phyloP scores from a whole-genome alignment of 2,888 invertebrate species.

The Drosophila infuscata region DNA sequence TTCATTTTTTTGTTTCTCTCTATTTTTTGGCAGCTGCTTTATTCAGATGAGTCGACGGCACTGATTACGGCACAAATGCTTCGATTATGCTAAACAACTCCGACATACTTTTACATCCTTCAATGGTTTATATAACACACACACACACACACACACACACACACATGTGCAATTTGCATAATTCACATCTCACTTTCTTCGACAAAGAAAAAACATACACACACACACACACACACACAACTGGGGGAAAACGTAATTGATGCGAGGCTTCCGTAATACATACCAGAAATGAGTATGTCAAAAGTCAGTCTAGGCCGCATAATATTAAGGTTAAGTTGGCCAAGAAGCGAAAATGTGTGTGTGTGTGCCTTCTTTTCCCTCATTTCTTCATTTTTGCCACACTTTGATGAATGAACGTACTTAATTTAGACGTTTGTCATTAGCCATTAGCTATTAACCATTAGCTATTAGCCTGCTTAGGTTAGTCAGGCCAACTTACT shows the following conservation, averaged over 20 bases:
- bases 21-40: slow-evolving; percentile 17
- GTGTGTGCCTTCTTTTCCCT: not conserved
- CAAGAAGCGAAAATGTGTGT: not conserved
- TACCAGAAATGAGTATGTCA: not conserved
- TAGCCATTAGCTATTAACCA: slow-evolving; percentile 3
- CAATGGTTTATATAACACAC: slow-evolving; percentile 65
- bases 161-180: slow-evolving; percentile 59
- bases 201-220: not conserved
- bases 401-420: not conserved
- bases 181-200: slow-evolving; percentile 48
- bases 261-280: slow-evolving; percentile 12
- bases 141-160: slow-evolving; percentile 24
- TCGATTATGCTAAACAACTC: slow-evolving; percentile 65
- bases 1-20: slow-evolving; percentile 20
- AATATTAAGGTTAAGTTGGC: slow-evolving; percentile 8
- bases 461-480: not conserved
- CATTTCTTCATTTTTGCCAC: not conserved
- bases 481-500: not conserved
- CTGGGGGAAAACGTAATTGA: slow-evolving; percentile 24
- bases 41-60: slow-evolving; percentile 3
- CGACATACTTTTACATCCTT: slow-evolving; percentile 60
- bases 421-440: not conserved
- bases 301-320: not conserved
- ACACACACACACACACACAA: not conserved
- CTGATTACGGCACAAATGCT: slow-evolving; percentile 62